Evolutionary conservation across 2,888 invertebrate species (phyloP).

Genomic region (Nemotelus pantherinus): DNA sequence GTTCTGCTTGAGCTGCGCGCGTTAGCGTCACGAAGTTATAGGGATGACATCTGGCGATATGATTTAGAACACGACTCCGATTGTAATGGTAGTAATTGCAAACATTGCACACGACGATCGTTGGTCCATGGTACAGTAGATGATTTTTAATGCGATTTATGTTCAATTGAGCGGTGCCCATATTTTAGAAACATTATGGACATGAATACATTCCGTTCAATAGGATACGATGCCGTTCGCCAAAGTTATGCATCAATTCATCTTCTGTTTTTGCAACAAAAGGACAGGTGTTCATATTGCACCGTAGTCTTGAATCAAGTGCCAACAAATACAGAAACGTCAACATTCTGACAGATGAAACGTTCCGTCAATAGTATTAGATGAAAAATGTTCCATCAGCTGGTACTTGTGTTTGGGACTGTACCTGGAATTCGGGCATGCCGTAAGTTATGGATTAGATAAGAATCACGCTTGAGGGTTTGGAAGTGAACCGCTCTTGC

Average conservation of each 20-base stretch:
- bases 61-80: constrained; percentile 18
- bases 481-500: too few species aligned
- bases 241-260: constrained; percentile 1
- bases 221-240: constrained; percentile 13
- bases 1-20: not conserved
- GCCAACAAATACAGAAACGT: too few species aligned
- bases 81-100: constrained; percentile 37
- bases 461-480: too few species aligned
- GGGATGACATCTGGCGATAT: constrained; percentile 33
- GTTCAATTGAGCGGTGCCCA: not conserved
- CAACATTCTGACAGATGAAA: too few species aligned
- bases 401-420: too few species aligned
- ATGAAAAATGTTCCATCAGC: too few species aligned
- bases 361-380: too few species aligned
- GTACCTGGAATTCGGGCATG: too few species aligned
- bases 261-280: constrained; percentile 26
- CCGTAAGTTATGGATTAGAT: too few species aligned
- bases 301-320: not conserved
- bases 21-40: constrained; percentile 20
- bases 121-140: constrained; percentile 31
- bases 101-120: constrained; percentile 20
- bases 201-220: constrained; percentile 30
- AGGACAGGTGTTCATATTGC: constrained; percentile 24
- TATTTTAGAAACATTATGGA: constrained; percentile 22
- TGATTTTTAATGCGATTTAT: constrained; percentile 30